Evolutionary conservation across 2,797 vertebrate genomes (phyloP).

Genomic region (Gallinago nigripennis): DNA sequence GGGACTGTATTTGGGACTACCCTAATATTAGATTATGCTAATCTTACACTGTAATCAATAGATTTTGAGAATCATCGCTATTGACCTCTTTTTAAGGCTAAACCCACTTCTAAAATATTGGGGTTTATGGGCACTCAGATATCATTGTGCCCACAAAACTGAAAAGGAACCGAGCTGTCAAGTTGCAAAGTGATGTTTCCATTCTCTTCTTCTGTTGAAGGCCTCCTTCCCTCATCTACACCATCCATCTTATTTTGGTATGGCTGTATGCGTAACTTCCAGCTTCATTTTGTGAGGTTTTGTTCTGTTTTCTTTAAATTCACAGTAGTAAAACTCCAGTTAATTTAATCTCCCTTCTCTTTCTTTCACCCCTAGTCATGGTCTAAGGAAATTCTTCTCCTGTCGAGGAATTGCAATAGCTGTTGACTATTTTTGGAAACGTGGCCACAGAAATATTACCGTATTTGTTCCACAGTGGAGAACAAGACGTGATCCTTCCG

Average conservation of each 20-base stretch:
- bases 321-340: neutral
- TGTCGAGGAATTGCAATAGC: slow-evolving; percentile 96
- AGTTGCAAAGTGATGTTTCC: neutral
- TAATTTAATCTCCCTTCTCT: neutral
- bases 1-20: neutral
- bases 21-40: neutral
- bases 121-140: neutral
- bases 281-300: neutral
- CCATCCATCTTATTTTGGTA: neutral
- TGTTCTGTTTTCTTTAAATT: neutral
- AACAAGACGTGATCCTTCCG: slow-evolving; percentile 87
- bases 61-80: neutral
- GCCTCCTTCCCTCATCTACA: neutral
- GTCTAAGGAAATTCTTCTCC: slow-evolving; percentile 91
- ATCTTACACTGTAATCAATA: neutral
- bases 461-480: slow-evolving; percentile 98
- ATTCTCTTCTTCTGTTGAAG: neutral
- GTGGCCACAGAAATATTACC: slow-evolving; percentile 93
- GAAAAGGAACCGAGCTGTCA: neutral
- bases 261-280: neutral
- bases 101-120: neutral
- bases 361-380: slow-evolving; percentile 81
- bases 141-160: neutral
- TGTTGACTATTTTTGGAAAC: slow-evolving; percentile 93
- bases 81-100: neutral